phyloP scores from a whole-genome alignment of 2,113 vertebrate genomes.

The Rhinopithecus roxellana region DNA sequence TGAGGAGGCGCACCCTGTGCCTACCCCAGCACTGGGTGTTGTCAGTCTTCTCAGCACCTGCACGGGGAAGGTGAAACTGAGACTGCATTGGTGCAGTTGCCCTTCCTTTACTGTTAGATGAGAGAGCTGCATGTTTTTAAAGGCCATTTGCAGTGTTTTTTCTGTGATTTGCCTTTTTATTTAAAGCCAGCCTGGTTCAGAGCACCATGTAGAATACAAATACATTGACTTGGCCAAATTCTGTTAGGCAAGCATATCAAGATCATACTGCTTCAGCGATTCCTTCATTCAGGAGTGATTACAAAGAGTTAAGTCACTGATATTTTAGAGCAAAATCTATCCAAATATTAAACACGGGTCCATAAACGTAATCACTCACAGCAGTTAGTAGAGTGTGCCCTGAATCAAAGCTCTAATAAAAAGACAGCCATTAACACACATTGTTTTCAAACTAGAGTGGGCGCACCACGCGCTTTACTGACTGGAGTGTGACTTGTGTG shows the following conservation, averaged over 20 bases:
- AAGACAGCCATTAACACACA: background rate
- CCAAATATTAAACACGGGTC: background rate
- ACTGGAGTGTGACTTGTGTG: background rate
- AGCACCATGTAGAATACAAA: background rate
- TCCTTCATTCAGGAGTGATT: background rate
- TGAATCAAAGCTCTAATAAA: background rate
- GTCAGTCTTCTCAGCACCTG: background rate
- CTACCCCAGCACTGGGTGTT: background rate
- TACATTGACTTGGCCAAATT: background rate
- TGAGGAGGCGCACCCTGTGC: background rate
- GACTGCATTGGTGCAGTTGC: background rate
- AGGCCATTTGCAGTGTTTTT: background rate
- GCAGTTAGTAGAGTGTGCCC: background rate
- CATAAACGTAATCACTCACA: background rate
- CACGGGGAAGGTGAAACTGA: background rate
- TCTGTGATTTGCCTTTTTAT: background rate
- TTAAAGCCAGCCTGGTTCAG: background rate
- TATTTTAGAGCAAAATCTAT: background rate
- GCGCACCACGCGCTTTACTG: background rate
- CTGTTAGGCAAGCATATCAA: background rate
- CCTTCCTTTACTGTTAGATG: background rate
- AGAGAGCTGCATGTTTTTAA: background rate
- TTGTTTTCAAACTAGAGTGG: background rate
- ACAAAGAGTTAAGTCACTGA: background rate
- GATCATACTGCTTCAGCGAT: background rate